Conservation (phyloP, 2,888 invertebrate species). For the Stegana nigrithorax region DNA sequence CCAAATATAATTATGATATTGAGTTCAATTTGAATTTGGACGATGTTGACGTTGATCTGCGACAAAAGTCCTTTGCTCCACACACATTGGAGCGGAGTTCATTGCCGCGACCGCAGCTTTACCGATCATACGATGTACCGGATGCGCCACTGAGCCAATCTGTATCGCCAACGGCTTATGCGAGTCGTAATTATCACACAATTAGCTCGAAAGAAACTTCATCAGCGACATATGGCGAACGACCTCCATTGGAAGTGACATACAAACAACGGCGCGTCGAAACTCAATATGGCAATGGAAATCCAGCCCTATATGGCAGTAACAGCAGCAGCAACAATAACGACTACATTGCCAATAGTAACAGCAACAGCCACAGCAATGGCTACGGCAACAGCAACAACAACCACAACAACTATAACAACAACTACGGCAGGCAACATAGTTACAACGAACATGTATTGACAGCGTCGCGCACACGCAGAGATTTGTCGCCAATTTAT, state of each 20-base stretch:
- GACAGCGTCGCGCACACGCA: conserved; percentile 49
- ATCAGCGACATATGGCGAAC: conserved; percentile 35
- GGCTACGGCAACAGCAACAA: conserved; percentile 22
- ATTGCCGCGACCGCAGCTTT: conserved; percentile 32
- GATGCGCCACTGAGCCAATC: conserved; percentile 39
- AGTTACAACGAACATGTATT: conserved; percentile 11
- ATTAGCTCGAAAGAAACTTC: conserved; percentile 50
- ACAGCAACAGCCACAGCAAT: conserved; percentile 25
- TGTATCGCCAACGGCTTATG: conserved; percentile 40
- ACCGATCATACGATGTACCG: conserved; percentile 54
- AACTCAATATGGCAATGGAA: conserved; percentile 15
- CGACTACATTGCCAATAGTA: conserved; percentile 27
- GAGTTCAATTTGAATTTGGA: conserved; percentile 60
- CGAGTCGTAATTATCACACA: conserved; percentile 68
- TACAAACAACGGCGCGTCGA: conserved; percentile 41
- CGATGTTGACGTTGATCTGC: conserved; percentile 30
- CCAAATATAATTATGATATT: conserved; percentile 61
- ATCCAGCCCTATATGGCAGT: conserved; percentile 12
- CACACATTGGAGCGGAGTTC: conserved; percentile 47
- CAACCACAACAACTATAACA: conserved; percentile 16
- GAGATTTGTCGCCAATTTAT: conserved; percentile 62
- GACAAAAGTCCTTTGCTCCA: conserved; percentile 21
- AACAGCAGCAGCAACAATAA: conserved; percentile 23
- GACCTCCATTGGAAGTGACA: conserved; percentile 38
- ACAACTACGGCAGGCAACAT: conserved; percentile 24